These are phyloP conservation scores for Ophonus ardosiacus DNA, from an alignment of 2,888 invertebrate species.

Conservation along the genomic window DNA sequence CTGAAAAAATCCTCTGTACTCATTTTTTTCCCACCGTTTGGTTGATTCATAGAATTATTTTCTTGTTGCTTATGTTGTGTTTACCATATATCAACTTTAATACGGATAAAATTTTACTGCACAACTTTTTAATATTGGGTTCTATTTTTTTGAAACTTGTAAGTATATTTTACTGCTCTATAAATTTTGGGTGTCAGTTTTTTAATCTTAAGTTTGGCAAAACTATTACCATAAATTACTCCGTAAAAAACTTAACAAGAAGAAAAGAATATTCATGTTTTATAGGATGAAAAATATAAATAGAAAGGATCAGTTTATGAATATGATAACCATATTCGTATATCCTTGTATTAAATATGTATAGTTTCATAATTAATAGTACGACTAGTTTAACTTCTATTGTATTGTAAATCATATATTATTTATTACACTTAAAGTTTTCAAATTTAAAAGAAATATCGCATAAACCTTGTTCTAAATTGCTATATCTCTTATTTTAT, in stretches of 20 bases:
- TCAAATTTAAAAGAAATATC: not conserved
- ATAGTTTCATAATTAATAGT: not conserved
- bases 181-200: slow-evolving; percentile 26
- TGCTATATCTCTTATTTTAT: not conserved
- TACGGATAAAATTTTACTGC: not conserved
- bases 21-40: not conserved
- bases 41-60: not conserved
- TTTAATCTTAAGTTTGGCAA: slow-evolving; percentile 15
- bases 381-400: not conserved
- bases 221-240: not conserved
- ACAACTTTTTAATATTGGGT: not conserved
- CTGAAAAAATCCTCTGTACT: not conserved
- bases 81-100: not conserved
- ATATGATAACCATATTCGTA: slow-evolving; percentile 7
- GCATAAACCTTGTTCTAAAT: not conserved
- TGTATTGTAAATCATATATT: not conserved
- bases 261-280: not conserved
- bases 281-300: not conserved
- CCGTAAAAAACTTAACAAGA: not conserved
- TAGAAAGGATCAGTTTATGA: not conserved
- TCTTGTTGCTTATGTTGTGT: not conserved
- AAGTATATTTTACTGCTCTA: slow-evolving; percentile 27
- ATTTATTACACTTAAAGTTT: not conserved
- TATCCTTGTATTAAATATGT: slow-evolving; percentile 31
- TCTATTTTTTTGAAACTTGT: not conserved